Evolutionary conservation across 2,888 invertebrate species (phyloP).

Genomic region (Rotaria socialis): DNA sequence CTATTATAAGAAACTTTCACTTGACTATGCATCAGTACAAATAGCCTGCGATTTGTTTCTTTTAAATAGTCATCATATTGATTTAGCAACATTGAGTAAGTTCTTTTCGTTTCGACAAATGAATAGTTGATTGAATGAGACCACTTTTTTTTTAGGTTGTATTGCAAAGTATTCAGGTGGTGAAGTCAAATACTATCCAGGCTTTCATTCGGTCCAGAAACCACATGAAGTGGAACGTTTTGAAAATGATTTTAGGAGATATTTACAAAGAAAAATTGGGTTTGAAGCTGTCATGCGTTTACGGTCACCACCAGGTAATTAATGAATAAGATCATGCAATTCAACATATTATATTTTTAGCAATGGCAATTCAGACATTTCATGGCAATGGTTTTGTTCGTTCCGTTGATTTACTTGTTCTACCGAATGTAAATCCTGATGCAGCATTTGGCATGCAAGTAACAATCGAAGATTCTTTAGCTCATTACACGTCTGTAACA

Average conservation of each 20-base stretch:
- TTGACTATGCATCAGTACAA: slow-evolving; percentile 86
- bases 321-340: not conserved
- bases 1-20: slow-evolving; percentile 88
- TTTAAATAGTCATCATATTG: slow-evolving; percentile 84
- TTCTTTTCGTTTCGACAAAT: not conserved
- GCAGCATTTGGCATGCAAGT: slow-evolving; percentile 96
- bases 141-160: slow-evolving; percentile 63
- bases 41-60: slow-evolving; percentile 91
- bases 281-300: slow-evolving; percentile 98
- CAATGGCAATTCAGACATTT: slow-evolving; percentile 85
- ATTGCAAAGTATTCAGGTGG: slow-evolving; percentile 92
- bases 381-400: slow-evolving; percentile 99
- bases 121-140: too few species aligned
- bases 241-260: slow-evolving; percentile 73
- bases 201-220: slow-evolving; percentile 71
- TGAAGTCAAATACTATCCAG: slow-evolving; percentile 81
- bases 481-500: slow-evolving; percentile 68
- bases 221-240: slow-evolving; percentile 69
- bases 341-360: slow-evolving; percentile 58
- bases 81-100: slow-evolving; percentile 84
- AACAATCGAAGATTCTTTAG: slow-evolving; percentile 77
- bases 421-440: slow-evolving; percentile 96
- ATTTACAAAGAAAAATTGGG: slow-evolving; percentile 90
- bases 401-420: slow-evolving; percentile 86
- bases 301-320: slow-evolving; percentile 75